Base-by-base conservation (phyloP, 2,113 vertebrate species). In the Ondatra zibethicus region DNA sequence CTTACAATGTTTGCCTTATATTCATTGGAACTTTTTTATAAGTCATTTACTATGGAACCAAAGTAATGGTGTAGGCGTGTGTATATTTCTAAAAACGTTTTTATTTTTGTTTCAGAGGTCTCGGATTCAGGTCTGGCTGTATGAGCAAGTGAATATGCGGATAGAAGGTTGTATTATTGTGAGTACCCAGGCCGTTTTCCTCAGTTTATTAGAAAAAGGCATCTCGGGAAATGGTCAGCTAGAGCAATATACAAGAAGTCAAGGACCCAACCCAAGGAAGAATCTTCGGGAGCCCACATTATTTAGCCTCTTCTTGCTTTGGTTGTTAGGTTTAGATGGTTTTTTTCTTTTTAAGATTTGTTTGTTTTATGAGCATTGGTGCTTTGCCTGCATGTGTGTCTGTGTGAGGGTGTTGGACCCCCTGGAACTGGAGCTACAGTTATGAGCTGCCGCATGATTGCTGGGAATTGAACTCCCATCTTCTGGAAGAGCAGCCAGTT, bases 121-220 rank as follows among this genome's bases (percentile, higher is more conserved):
- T 29, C 98, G 99, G 88, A 99, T 99, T 98, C 99, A 99, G 96
- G 99, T 99, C 58, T 99, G 99, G 99, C 98, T 99, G 63, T 99
- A 99, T 42, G 99, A 99, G 96, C 99, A 99, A 95, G 99, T 99
- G 94, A 99, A 99, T 98, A 99, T 99, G 99, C 98, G 99, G 98
- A 99, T 99, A 99, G 99, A 99, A 97, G 99, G 99, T 88, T 99
- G 99, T 98, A 99, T 99, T 97, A 99, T 99, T 95, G 99, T 99
- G 98, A 99, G 99, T 99, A 95, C 0, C 17, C 31, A 3, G 42
- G 23, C 39, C 47, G 2, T 70, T 84, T 91, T 89, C 87, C 13
- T 68, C n/a, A 29, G 25, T 80, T 61, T 93, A 31, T 31, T 11
- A 92, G 63, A 39, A 73, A 66, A 92, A 58, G 17, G 85, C 27